Evolutionary conservation across 2,888 invertebrate species (phyloP), one percentile per base, ranked within the genome.

Genomic region (Drosophila algonquin): DNA sequence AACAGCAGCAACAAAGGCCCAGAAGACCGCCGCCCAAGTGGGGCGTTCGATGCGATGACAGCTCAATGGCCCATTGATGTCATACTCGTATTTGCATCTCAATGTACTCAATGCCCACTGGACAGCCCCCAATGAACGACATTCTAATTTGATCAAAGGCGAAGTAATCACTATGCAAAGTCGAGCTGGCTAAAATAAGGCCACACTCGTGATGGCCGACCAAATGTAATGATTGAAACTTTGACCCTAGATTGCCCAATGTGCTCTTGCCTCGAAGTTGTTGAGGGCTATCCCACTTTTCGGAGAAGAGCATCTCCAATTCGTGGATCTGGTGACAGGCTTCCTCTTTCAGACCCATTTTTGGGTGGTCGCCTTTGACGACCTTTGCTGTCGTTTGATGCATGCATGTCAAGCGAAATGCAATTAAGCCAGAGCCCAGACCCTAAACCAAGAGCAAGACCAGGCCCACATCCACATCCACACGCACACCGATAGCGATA

Each of bases 21-120:
- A 50, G 58, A 57, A 58, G 58, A 50, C 50, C 47, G 44, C 59
- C 45, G 63, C 52, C 67, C 63, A 80, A 78, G 67, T 74, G 76
- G 71, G 65, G 64, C 76, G 73, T 56, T 62, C 47, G n/a, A 21
- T 45, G 51, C 40, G 48, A 12, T 48, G 63, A 53, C 47, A 52
- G 55, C 45, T 73, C 84, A 75, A 84, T 84, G 73, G 78, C 65
- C 61, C 61, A 44, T 24, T 9, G 27, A 16, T 16, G 51, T 21
- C 58, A 2, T 24, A 27, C 0, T 12, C 9, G 21, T 27, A 16
- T 40, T 6, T 6, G 14, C 14, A 40, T 40, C n/a, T 40, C 14
- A n/a, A n/a, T 40, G 40, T 7, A 40, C 14, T n/a, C 40, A 40
- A 27, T 51, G 24, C 51, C n/a, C 51, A 51, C n/a, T 51, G 51